Conservation (phyloP, 2,113 vertebrate genomes). For the Protobothrops mucrosquamatus region DNA sequence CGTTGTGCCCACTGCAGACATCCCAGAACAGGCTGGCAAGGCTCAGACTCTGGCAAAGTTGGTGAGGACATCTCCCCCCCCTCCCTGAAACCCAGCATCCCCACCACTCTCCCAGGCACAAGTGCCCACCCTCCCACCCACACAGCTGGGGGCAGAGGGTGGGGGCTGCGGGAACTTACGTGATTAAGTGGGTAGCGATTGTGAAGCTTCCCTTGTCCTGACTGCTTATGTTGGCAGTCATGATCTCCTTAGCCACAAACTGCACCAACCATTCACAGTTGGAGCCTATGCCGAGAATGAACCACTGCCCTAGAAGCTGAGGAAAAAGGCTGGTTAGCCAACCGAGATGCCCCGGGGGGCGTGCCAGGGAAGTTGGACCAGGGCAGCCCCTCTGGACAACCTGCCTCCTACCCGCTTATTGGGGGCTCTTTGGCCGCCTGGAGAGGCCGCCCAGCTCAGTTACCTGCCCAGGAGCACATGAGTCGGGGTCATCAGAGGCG, state of each 20-base stretch:
- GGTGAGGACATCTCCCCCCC: not conserved
- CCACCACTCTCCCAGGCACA: not conserved
- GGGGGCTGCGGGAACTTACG: not conserved
- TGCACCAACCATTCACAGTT: not conserved
- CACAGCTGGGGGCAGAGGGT: not conserved
- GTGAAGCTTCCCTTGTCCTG: not conserved
- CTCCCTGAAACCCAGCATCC: not conserved
- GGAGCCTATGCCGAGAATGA: fast-evolving
- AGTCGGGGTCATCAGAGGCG: fast-evolving
- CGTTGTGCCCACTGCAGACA: not conserved
- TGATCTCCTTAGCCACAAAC: not conserved
- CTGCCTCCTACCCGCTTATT: not conserved
- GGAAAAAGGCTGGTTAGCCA: not conserved
- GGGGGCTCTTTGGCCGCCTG: not conserved
- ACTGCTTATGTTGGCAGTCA: not conserved
- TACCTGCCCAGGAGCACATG: fast-evolving
- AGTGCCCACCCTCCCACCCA: not conserved
- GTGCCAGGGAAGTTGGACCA: not conserved
- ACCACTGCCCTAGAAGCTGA: not conserved
- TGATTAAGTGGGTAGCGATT: fast-evolving
- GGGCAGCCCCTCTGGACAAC: not conserved
- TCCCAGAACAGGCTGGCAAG: not conserved
- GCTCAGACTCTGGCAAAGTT: not conserved
- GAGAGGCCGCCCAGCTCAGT: not conserved
- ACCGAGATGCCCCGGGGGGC: not conserved